Conservation (phyloP, 2,888 invertebrate genomes). For the Phoenoteleia sp. region DNA sequence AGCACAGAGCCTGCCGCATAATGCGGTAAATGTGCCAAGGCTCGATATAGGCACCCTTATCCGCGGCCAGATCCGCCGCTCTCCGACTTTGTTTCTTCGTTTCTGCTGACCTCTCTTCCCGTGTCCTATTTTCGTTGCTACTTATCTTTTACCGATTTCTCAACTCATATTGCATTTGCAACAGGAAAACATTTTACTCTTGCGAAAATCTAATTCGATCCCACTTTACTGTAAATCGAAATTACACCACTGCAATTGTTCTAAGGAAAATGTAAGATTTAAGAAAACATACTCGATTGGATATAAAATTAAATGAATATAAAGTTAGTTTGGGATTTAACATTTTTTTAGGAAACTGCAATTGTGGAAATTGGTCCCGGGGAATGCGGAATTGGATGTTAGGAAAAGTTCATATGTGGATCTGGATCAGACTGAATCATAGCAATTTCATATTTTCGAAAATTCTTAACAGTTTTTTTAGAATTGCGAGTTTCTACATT, state of each 20-base stretch:
- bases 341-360: background rate
- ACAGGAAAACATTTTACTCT: conserved; percentile 35
- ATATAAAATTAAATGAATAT: conserved; percentile 15
- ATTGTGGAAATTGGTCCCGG: background rate
- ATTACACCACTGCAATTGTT: conserved; percentile 28
- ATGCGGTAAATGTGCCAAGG: conserved; percentile 81
- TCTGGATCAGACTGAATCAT: no score
- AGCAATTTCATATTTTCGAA: no score
- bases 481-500: no score
- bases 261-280: conserved; percentile 5
- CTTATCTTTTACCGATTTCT: conserved; percentile 52
- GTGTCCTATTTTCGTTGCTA: conserved; percentile 62
- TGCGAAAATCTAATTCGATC: conserved; percentile 47
- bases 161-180: conserved; percentile 41
- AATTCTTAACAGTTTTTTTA: no score
- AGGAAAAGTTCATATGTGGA: no score
- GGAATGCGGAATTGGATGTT: background rate
- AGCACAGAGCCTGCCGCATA: conserved; percentile 78
- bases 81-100: conserved; percentile 33
- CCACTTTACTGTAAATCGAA: conserved; percentile 27
- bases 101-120: conserved; percentile 42
- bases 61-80: conserved; percentile 47
- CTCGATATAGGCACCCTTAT: conserved; percentile 75
- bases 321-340: background rate
- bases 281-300: conserved; percentile 27